Conservation (phyloP, 2,888 invertebrate species). For the Microctonus brassicae region DNA sequence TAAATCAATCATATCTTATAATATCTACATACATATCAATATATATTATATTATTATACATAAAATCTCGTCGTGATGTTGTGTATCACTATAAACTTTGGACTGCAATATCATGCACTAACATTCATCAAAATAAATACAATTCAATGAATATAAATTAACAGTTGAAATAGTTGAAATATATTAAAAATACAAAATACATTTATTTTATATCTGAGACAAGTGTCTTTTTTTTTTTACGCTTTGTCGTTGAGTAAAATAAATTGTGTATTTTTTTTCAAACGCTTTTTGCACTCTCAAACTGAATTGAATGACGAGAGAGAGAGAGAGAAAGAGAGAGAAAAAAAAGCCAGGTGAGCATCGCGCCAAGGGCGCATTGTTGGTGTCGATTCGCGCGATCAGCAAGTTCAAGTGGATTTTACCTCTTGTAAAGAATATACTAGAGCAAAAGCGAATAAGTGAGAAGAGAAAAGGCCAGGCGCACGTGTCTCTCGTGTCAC, state of each 20-base stretch:
- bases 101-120: too few relatives aligned
- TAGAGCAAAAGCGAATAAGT: not conserved
- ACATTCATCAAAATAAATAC: too few relatives aligned
- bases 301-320: constrained; percentile 36
- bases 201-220: too few relatives aligned
- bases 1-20: constrained; percentile 9
- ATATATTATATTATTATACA: not conserved
- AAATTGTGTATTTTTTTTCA: not conserved
- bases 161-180: not conserved
- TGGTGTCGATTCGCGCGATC: constrained; percentile 58
- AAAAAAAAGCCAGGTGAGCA: constrained; percentile 63
- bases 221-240: too few relatives aligned
- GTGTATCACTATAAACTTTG: too few relatives aligned
- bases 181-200: too few relatives aligned
- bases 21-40: not conserved
- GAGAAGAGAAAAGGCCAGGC: constrained; percentile 37
- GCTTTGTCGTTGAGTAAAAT: not conserved
- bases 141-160: not conserved
- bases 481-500: constrained; percentile 42
- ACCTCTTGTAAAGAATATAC: constrained; percentile 19
- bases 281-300: constrained; percentile 27
- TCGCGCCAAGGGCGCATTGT: constrained; percentile 44
- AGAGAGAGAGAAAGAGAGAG: not conserved
- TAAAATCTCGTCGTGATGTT: not conserved
- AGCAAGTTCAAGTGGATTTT: constrained; percentile 60